Evolutionary conservation across 2,113 vertebrate genomes (phyloP).

Genomic region (Leptosomus discolor): DNA sequence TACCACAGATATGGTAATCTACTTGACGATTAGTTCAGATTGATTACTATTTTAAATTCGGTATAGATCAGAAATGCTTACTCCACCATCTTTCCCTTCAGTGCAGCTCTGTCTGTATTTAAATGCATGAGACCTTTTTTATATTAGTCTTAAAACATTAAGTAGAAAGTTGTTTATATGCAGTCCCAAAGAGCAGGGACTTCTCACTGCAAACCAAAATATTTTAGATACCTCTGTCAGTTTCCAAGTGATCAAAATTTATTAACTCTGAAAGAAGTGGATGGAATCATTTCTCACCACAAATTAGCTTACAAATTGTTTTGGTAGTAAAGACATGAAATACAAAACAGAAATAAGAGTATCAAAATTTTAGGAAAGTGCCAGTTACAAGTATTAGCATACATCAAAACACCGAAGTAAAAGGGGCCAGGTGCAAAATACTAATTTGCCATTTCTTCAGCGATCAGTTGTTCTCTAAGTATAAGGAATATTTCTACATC

Average conservation of each 20-base stretch:
- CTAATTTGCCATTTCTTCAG: neutral
- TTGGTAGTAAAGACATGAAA: neutral
- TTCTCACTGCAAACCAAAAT: neutral
- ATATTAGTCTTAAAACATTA: neutral
- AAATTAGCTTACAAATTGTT: neutral
- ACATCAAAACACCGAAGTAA: neutral
- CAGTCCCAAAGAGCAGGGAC: neutral
- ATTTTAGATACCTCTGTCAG: neutral
- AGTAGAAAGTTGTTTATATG: neutral
- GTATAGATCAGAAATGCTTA: neutral
- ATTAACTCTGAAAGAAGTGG: neutral
- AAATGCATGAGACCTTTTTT: neutral
- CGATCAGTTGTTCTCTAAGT: neutral
- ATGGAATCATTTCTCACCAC: neutral
- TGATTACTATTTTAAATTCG: neutral
- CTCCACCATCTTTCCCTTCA: neutral
- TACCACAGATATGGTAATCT: accelerated
- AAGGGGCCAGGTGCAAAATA: neutral
- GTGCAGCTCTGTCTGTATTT: neutral
- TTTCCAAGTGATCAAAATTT: neutral
- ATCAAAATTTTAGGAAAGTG: neutral
- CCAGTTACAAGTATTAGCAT: neutral
- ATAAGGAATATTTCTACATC: neutral
- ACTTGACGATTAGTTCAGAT: neutral
- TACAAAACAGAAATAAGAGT: neutral